Base-by-base conservation (phyloP, 1,140 invertebrate species). In the Kradibia gibbosae region DNA sequence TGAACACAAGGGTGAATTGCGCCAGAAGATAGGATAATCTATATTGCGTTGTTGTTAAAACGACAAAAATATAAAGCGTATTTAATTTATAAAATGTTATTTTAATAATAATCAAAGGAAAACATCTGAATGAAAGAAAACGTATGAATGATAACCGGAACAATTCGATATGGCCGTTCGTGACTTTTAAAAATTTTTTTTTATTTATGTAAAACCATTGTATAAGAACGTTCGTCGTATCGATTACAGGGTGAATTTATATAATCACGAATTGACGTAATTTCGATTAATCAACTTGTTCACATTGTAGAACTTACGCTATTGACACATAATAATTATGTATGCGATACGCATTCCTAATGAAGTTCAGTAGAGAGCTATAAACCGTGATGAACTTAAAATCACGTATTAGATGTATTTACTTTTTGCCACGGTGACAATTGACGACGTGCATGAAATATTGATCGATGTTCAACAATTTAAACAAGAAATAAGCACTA, bases 221-320 rank as follows among this genome's bases (percentile, higher is more conserved):
- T 55, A 75, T 70, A 71, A 22, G 31, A 71, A 36, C 39, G 73
- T 74, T 60, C 15, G 50, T 71, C 39, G 62, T 76, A 82, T 78
- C 31, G 70, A 82, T 82, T 60, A 82, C 81, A 82, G 81, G 81
- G 81, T 82, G 67, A 78, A 60, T 82, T 81, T 62, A 39, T 72
- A 77, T 72, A 65, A 72, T 60, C 50, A 77, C 39, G 28, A 80
- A 73, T 65, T 71, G 77, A 48, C 53, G 42, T 20, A 25, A 60
- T 72, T 81, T 76, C 13, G 60, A 72, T 81, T 77, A 48, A 81
- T 76, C 34, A 73, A 76, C 36, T 53, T 72, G 17, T 70, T 31
- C 71, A 36, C 34, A 70, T 60, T 73, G 42, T 78, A 72, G 28
- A 11, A 77, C 36, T 39, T 65, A 74, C 34, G 55, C 39, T 75